Base-by-base conservation (phyloP, 2,113 vertebrate species). In the Columba livia region DNA sequence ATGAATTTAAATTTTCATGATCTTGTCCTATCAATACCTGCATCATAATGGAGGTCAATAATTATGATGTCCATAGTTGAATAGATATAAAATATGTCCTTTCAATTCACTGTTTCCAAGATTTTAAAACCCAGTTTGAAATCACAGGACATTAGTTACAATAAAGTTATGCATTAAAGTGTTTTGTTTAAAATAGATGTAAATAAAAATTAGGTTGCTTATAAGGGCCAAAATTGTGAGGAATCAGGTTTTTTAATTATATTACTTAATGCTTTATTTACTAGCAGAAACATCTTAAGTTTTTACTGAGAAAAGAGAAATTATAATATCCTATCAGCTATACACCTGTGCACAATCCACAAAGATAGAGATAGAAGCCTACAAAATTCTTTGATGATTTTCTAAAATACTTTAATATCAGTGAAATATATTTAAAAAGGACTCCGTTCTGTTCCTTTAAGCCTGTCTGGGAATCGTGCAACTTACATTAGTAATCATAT, bases 121-220 rank as follows among this genome's bases (percentile, higher is more conserved):
- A 66, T 86, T 95, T 88, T 72, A 75, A 93, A 97, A 89, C 74
- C 42, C 51, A 56, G 5, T 91, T 93, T 92, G 64, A 96, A 95
- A 81, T 51, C 57, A 94, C 23, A 66, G 24, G 84, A 58, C 82
- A 87, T 10, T 74, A 91, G 11, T 78, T 73, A n/a, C 38, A 53
- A 89, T 47, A 56, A 91, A 69, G 71, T 83, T 40, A 61, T 54
- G 11, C 42, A 61, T 94, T 66, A 57, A 93, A 94, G 78, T 72
- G 6, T 70, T 70, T 84, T 44, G 12, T 75, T 85, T 91, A 61
- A 85, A 87, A 51, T 9, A 12, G 9, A 31, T 31, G 4, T 61
- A 42, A 69, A 79, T 69, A 23, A 19, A 87, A 80, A 5, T 31
- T 16, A 44, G 54, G 28, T 71, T 23, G 65, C 62, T 67, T 80